These are phyloP conservation scores for Anabas testudineus DNA, from an alignment of 2,797 vertebrate genomes.

Conservation along the genomic window DNA sequence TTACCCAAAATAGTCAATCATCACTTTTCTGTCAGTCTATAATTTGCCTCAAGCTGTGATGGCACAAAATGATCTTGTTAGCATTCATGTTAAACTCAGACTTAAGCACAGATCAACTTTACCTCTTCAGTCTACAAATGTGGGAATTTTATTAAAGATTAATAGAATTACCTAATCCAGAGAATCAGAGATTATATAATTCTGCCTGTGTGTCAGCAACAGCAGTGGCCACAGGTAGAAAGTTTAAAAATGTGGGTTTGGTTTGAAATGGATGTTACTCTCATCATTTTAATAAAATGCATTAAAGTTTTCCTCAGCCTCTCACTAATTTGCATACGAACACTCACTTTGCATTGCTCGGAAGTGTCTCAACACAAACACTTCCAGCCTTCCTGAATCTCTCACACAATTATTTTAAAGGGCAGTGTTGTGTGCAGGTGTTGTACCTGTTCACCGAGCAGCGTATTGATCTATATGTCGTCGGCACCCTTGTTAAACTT, in stretches of 20 bases:
- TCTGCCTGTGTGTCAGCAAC: too few species aligned
- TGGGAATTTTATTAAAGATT: too few species aligned
- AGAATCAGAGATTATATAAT: too few species aligned
- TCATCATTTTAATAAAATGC: neutral
- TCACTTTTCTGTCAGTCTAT: neutral
- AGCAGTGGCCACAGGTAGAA: too few species aligned
- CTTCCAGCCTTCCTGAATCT: neutral
- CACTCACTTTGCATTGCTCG: neutral
- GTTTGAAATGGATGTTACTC: neutral
- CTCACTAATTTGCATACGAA: neutral
- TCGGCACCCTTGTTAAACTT: neutral
- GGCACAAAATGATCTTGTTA: neutral
- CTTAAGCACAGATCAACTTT: too few species aligned
- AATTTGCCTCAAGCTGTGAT: neutral
- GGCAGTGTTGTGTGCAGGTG: constrained; percentile 11
- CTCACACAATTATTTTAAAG: constrained; percentile 14
- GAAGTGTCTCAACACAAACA: neutral
- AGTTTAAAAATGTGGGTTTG: neutral
- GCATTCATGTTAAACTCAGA: too few species aligned
- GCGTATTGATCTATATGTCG: constrained; percentile 34
- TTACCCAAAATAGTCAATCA: too few species aligned
- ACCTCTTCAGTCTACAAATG: too few species aligned
- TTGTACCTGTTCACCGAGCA: constrained; percentile 8
- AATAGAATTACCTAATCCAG: too few species aligned
- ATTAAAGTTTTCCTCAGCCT: neutral